A percentile compares a stretch with the other conserved stretches of the same genome.
Evolutionary conservation across 2,797 vertebrate species (phyloP).

Genomic region (Eidolon dupreanum): DNA sequence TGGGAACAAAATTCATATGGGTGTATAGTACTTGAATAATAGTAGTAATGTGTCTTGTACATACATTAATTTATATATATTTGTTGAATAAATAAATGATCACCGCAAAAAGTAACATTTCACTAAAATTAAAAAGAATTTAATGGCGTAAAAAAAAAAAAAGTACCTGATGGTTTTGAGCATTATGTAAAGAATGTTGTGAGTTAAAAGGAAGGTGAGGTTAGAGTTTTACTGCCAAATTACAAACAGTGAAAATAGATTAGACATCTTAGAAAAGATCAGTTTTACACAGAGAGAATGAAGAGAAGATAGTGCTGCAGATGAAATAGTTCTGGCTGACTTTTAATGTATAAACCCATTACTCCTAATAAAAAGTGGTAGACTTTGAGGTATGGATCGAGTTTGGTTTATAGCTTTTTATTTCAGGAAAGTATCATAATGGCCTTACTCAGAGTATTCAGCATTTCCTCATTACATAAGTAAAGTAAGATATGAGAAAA

Average conservation of each 20-base stretch:
- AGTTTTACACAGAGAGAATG: neutral
- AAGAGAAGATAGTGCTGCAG: neutral
- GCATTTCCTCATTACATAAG: neutral
- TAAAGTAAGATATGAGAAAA: neutral
- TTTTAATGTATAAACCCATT: neutral
- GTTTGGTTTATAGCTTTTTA: neutral
- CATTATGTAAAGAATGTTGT: neutral
- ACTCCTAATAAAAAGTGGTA: neutral
- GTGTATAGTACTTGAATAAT: neutral
- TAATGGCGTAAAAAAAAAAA: neutral
- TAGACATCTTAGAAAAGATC: neutral
- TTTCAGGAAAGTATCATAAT: neutral
- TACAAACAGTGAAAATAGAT: neutral
- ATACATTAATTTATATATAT: neutral
- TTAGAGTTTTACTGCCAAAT: neutral
- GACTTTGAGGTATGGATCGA: neutral
- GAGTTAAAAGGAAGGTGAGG: neutral
- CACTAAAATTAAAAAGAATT: neutral
- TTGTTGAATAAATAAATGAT: neutral
- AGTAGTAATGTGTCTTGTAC: neutral
- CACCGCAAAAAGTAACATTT: neutral
- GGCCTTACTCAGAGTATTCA: neutral
- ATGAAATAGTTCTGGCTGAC: neutral
- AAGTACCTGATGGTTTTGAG: neutral
- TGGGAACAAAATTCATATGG: neutral